Evolutionary conservation across 2,797 vertebrate species (phyloP), one percentile per base, ranked within the genome.

Genomic region (Phoebastria nigripes): DNA sequence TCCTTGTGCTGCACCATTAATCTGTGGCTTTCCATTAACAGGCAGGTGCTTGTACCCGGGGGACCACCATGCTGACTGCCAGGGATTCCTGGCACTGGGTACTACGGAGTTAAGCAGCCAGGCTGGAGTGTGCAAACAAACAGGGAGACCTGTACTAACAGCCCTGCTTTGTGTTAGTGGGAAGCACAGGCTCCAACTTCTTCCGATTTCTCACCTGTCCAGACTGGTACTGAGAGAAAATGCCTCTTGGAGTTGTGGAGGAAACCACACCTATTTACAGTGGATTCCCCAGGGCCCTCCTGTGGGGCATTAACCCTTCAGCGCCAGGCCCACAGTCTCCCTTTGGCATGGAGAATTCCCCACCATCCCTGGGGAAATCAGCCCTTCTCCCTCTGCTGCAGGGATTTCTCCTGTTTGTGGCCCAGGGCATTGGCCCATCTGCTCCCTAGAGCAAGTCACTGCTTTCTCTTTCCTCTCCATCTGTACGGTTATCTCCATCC

Each of bases 191-290:
- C 94, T 93, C 96, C 93, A 96, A 93, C 94, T 94, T 93, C 95
- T 96, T 96, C 95, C 93, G 80, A 96, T 97, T 96, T 95, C 97
- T 98, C 97, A 97, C 97, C 97, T 98, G 97, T 96, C 88, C 89
- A 97, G 94, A 97, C 95, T 96, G 94, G 94, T 89, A 96, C 83
- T 94, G 96, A 97, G 94, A 97, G 94, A 93, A 96, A 94, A 90
- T 96, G 85, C 84, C 88, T 94, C 91, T 96, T 85, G 94, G 95
- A 82, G 72, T 71, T 97, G 93, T 92, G 96, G 85, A 96, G 94
- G 95, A 97, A 97, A 95, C 94, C 95, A 89, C 97, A 96, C 92
- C 94, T 97, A 96, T 97, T 95, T 95, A 87, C 87, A 85, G 65
- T 93, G 95, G 80, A 96, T 82, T 93, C 91, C 94, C 95, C 67